Evolutionary conservation across 2,888 invertebrate species (phyloP).

Genomic region (Siphlonurus alternatus): DNA sequence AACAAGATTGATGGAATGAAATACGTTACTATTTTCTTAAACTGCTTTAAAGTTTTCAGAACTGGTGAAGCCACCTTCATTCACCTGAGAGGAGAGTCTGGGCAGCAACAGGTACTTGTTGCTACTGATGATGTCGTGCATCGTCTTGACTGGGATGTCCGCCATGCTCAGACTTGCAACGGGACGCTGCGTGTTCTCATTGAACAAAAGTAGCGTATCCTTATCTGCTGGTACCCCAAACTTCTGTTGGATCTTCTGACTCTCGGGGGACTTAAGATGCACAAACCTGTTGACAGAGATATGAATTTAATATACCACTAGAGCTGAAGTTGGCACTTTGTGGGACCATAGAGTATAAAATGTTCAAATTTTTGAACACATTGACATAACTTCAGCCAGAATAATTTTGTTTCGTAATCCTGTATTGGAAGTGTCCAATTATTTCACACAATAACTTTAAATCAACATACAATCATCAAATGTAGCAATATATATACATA

Average conservation of each 20-base stretch:
- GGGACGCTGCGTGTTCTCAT: constrained; percentile 65
- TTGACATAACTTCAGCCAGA: no score
- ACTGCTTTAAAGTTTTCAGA: background rate
- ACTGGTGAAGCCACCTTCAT: background rate
- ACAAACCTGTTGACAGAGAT: constrained; percentile 38
- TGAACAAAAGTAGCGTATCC: constrained; percentile 74
- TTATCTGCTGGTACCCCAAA: constrained; percentile 56
- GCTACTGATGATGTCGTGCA: constrained; percentile 73
- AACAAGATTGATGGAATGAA: background rate
- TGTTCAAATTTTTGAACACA: no score
- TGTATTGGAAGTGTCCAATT: no score
- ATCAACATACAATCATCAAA: no score
- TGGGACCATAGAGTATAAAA: no score
- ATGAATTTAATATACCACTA: background rate
- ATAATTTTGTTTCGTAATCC: no score
- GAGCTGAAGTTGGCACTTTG: background rate
- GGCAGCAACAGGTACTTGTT: constrained; percentile 82
- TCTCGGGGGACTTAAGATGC: constrained; percentile 40
- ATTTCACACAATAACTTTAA: no score
- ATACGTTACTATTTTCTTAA: no score
- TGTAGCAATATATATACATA: no score
- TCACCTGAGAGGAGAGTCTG: constrained; percentile 80
- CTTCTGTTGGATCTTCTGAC: constrained; percentile 41
- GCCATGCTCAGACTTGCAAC: constrained; percentile 77
- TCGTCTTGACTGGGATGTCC: constrained; percentile 72